Percentiles rank a stretch among this genome's conserved stretches.
Evolutionary conservation across 92 coral and sea anemone genomes (phyloP).

Genomic region (Isaurus tuberculatus): DNA sequence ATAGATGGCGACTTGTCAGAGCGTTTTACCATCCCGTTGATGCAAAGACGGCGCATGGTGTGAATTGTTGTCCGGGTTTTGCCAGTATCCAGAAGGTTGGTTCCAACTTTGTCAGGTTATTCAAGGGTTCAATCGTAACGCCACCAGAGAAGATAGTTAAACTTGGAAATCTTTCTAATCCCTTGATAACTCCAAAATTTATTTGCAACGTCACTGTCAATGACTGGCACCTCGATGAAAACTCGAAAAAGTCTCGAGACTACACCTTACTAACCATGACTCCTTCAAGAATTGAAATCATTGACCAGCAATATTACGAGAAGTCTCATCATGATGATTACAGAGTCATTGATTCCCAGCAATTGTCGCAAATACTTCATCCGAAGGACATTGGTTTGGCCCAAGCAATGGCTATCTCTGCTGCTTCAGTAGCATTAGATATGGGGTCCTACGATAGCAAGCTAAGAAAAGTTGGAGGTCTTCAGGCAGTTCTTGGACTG

Average conservation of each 20-base stretch:
- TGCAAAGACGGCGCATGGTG: slow-evolving; percentile 16
- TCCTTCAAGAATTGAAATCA: slow-evolving; percentile 45
- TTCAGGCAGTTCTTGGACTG: slow-evolving; percentile 51
- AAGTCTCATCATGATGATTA: neutral
- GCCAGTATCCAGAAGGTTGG: slow-evolving; percentile 17
- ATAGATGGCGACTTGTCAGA: slow-evolving; percentile 28
- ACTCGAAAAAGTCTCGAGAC: neutral
- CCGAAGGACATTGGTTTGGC: slow-evolving; percentile 55
- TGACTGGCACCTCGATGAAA: slow-evolving; percentile 57
- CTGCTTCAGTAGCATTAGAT: slow-evolving; percentile 54
- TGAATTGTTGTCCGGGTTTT: slow-evolving; percentile 26
- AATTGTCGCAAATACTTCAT: neutral
- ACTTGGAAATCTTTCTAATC: slow-evolving; percentile 1
- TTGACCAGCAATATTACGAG: slow-evolving; percentile 18
- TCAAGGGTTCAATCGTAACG: neutral
- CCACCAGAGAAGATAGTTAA: slow-evolving; percentile 7
- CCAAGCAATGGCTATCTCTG: slow-evolving; percentile 62
- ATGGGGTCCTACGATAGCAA: slow-evolving; percentile 52
- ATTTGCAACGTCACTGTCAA: slow-evolving; percentile 61
- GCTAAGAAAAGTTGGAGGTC: slow-evolving; percentile 38
- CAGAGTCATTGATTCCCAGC: slow-evolving; percentile 9
- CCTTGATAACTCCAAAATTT: slow-evolving; percentile 1
- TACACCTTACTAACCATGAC: slow-evolving; percentile 50
- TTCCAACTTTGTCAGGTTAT: neutral
- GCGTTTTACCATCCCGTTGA: slow-evolving; percentile 27